Conservation (phyloP, 2,113 vertebrate species). For the Anguilla japonica region DNA sequence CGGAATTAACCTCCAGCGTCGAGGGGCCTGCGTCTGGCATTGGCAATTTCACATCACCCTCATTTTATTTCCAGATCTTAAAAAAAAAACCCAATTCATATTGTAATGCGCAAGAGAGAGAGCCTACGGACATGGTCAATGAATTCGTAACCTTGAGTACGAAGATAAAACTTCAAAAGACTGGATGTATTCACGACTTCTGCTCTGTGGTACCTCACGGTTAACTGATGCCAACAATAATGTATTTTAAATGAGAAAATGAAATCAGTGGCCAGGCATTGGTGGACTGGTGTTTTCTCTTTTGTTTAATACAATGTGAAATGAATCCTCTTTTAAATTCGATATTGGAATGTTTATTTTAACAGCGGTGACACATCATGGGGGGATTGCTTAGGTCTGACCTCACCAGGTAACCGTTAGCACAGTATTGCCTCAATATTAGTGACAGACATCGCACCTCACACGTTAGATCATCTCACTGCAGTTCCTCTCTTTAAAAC, state of each 20-base stretch:
- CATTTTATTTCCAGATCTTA: constrained; percentile 23
- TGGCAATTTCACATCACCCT: constrained; percentile 18
- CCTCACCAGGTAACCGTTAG: not conserved
- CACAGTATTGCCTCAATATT: not conserved
- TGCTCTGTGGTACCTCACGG: not conserved
- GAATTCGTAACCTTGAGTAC: constrained; percentile 7
- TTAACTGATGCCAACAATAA: not conserved
- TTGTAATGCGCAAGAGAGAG: constrained; percentile 13
- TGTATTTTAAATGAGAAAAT: not conserved
- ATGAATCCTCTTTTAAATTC: not conserved
- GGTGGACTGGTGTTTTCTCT: too few species aligned
- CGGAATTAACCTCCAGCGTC: constrained; percentile 19
- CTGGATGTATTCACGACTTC: not conserved
- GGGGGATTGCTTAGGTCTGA: not conserved
- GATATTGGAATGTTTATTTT: not conserved
- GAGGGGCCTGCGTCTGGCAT: not conserved
- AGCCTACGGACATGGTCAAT: not conserved
- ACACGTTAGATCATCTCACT: not conserved
- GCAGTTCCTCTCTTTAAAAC: not conserved
- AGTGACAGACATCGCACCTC: not conserved
- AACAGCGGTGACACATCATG: not conserved
- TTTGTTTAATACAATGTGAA: not conserved
- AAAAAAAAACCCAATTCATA: constrained; percentile 13
- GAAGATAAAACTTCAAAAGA: constrained; percentile 29
- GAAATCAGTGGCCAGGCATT: not conserved